Evolutionary conservation across 2,113 vertebrate genomes (phyloP).

Genomic region (Amphiprion percula): DNA sequence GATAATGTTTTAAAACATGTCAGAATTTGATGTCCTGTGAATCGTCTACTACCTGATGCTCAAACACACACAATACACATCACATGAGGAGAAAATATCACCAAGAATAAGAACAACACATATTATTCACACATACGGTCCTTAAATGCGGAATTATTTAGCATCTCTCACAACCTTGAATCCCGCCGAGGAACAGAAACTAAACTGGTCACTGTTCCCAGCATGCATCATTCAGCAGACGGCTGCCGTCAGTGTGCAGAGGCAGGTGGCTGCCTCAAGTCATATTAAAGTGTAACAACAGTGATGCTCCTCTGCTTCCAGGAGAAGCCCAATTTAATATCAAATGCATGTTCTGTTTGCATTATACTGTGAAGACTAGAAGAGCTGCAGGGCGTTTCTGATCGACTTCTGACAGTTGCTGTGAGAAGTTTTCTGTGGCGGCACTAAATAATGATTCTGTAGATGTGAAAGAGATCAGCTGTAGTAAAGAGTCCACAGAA

Average conservation of each 20-base stretch:
- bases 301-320: constrained; percentile 19
- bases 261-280: constrained; percentile 71
- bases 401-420: not conserved
- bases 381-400: not conserved
- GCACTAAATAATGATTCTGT: not conserved
- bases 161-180: not conserved
- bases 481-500: not conserved
- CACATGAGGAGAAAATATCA: constrained; percentile 6
- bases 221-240: constrained; percentile 71
- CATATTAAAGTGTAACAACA: constrained; percentile 74
- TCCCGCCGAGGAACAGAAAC: constrained; percentile 15
- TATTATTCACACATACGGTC: constrained; percentile 19
- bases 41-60: not conserved
- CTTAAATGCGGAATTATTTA: constrained; percentile 38
- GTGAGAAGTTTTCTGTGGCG: not conserved
- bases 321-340: not conserved
- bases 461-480: not conserved
- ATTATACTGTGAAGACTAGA: not conserved
- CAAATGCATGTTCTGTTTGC: not conserved
- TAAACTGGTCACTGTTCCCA: constrained; percentile 49
- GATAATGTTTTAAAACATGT: no score
- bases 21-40: no score
- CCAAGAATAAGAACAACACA: not conserved
- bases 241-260: constrained; percentile 41
- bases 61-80: not conserved